phyloP scores from a whole-genome alignment of 1,140 invertebrate species.

The Papilio machaon region DNA sequence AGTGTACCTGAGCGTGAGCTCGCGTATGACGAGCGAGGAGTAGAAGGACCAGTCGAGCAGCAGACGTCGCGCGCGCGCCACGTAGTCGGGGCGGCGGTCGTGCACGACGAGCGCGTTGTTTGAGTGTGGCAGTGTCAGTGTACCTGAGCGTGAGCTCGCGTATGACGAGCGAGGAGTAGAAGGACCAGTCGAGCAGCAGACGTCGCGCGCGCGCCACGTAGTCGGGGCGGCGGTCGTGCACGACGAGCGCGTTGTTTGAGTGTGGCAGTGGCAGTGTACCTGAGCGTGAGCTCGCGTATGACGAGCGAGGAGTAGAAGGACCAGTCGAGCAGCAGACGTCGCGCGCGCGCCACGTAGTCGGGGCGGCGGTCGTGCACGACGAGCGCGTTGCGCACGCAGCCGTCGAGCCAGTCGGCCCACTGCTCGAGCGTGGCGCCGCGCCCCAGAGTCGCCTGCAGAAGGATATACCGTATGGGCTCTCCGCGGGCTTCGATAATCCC shows the following conservation, averaged over 20 bases:
- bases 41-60: constrained; percentile 99
- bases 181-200: constrained; percentile 99
- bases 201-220: constrained; percentile 96
- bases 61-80: constrained; percentile 96
- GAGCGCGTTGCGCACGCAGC: constrained; percentile 93
- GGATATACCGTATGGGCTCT: constrained; percentile 20
- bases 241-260: constrained; percentile 92
- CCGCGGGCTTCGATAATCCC: constrained; percentile 4
- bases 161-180: constrained; percentile 91
- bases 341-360: constrained; percentile 94
- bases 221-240: constrained; percentile 91
- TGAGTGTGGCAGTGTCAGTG: too few species aligned
- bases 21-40: constrained; percentile 85
- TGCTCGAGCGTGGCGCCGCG: constrained; percentile 97
- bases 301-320: constrained; percentile 95
- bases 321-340: constrained; percentile 99
- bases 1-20: constrained; percentile 70
- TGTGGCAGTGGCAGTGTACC: too few species aligned
- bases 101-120: constrained; percentile 90
- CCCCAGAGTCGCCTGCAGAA: constrained; percentile 88
- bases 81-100: constrained; percentile 92
- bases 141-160: constrained; percentile 75
- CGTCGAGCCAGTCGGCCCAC: constrained; percentile 98
- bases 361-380: constrained; percentile 93
- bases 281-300: too few species aligned